Evolutionary conservation across 2,888 invertebrate genomes (phyloP).

Genomic region (Tipula helvola): DNA sequence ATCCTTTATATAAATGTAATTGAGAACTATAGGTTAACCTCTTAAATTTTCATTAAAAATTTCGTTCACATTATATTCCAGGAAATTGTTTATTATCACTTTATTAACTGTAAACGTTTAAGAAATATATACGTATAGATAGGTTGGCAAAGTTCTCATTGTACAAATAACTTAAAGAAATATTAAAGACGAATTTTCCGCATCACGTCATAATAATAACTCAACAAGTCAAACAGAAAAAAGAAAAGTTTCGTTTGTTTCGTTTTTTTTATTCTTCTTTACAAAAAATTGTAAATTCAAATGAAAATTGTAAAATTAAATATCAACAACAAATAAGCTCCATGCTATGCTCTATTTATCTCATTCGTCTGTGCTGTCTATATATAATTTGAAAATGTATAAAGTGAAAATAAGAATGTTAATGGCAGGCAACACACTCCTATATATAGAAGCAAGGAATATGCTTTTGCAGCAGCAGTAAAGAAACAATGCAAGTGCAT

Average conservation of each 20-base stretch:
- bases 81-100: neutral
- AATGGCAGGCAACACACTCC: neutral
- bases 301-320: neutral
- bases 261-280: neutral
- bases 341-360: neutral
- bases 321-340: neutral
- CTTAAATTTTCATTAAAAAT: neutral
- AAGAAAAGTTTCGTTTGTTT: neutral
- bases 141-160: neutral
- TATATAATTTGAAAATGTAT: neutral
- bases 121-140: too few relatives aligned
- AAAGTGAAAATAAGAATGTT: neutral
- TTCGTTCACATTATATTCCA: neutral
- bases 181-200: neutral
- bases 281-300: neutral
- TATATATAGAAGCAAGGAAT: neutral
- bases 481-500: neutral
- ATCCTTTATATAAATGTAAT: neutral
- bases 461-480: neutral
- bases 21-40: neutral
- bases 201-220: neutral
- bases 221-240: neutral
- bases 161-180: neutral
- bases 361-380: neutral
- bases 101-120: neutral